Conservation (phyloP, 2,113 vertebrate species). For the Pseudolaguvia tuberculata region DNA sequence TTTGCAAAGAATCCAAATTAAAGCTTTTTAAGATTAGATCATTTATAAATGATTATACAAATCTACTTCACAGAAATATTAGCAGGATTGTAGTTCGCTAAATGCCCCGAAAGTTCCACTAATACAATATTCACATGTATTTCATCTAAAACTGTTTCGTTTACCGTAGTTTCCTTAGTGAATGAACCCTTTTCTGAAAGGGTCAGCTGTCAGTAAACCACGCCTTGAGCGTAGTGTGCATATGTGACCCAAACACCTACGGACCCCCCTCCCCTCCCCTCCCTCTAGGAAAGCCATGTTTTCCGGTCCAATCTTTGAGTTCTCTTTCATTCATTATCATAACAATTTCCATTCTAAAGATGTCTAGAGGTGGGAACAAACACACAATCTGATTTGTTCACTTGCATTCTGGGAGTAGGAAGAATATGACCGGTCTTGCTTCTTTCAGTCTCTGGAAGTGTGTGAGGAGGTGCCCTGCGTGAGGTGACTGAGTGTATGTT, state of each 20-base stretch:
- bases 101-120: background rate
- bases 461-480: conserved; percentile 6
- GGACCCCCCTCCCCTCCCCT: too few relatives aligned
- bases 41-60: background rate
- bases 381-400: conserved; percentile 25
- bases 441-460: conserved; percentile 4
- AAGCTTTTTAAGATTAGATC: background rate
- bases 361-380: conserved; percentile 44
- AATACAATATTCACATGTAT: background rate
- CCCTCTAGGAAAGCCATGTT: conserved; percentile 26
- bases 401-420: conserved; percentile 23
- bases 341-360: conserved; percentile 33
- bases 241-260: conserved; percentile 44
- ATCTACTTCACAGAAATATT: background rate
- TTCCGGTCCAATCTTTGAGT: conserved; percentile 36
- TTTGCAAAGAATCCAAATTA: background rate
- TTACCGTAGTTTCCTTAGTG: too few relatives aligned
- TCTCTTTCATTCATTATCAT: conserved; percentile 43
- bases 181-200: background rate
- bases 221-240: conserved; percentile 29
- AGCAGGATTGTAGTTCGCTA: background rate
- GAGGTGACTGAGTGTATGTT: background rate
- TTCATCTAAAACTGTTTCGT: background rate
- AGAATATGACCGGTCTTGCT: conserved; percentile 16
- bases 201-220: conserved; percentile 40